phyloP scores from a whole-genome alignment of 2,888 invertebrate genomes.

The Drosophila subquinaria region DNA sequence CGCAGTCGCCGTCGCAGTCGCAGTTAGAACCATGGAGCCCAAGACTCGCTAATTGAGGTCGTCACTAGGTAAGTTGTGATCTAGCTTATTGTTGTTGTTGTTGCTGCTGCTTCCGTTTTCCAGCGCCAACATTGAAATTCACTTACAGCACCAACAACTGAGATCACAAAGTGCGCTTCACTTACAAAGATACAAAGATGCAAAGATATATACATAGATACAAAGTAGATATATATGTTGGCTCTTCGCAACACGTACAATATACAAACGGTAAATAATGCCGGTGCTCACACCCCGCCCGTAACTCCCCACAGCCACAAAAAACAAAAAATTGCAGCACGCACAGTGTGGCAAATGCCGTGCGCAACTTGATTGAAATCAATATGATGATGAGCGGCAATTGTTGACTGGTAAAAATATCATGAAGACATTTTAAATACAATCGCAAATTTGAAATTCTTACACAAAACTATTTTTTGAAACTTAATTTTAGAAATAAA shows the following conservation, averaged over 20 bases:
- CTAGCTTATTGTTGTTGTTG: conserved; percentile 32
- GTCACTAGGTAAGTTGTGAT: conserved; percentile 72
- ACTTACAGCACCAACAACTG: conserved; percentile 50
- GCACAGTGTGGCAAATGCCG: conserved; percentile 39
- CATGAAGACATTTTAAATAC: too few relatives aligned
- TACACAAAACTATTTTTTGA: too few relatives aligned
- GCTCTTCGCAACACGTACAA: conserved; percentile 19
- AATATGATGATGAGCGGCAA: not conserved
- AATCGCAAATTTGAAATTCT: too few relatives aligned
- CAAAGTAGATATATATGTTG: conserved; percentile 5
- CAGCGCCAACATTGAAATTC: conserved; percentile 60
- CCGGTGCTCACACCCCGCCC: conserved; percentile 51
- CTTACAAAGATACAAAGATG: conserved; percentile 6
- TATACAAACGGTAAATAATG: conserved; percentile 75
- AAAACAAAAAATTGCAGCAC: conserved; percentile 31
- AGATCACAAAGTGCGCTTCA: conserved; percentile 20
- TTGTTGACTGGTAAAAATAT: too few relatives aligned
- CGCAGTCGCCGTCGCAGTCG: conserved; percentile 24
- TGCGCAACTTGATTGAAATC: not conserved
- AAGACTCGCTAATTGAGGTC: conserved; percentile 76
- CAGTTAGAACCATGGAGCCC: conserved; percentile 71
- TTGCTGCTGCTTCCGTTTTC: conserved; percentile 60
- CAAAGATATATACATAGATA: conserved; percentile 21
- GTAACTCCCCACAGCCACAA: conserved; percentile 41
- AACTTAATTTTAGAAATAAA: too few relatives aligned